Base-by-base conservation (phyloP, 2,113 vertebrate genomes). In the Oceanites oceanicus region DNA sequence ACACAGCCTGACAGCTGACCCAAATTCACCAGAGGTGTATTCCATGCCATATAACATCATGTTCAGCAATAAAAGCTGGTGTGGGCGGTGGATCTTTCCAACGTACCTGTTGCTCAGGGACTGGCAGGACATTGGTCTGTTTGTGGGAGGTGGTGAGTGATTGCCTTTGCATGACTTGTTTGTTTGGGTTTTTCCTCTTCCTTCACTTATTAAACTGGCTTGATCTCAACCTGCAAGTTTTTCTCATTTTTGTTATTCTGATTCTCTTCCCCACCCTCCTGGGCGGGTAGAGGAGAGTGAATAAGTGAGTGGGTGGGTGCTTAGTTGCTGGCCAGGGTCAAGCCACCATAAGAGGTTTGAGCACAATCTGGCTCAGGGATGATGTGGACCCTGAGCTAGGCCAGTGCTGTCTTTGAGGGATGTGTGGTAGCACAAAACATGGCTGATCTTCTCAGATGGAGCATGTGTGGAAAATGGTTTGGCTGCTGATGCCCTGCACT, bases 231-330 rank as follows among this genome's bases (percentile, higher is more conserved):
- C 1, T 14, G 45, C 2, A 38, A 13, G n/a, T 55, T 45, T 92
- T 32, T 29, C 7, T n/a, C 3, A 25, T 27, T 78, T 82, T 92
- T 63, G 1, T 3, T 53, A 1, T 49, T 63, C n/a, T 50, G 11
- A 45, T 71, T 58, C 30, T 78, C 34, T 49, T 7, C 8, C 13
- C 4, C 2, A 4, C 1, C 11, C 21, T 55, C 11, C 18, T 45
- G 29, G 26, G 8, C 4, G 8, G 3, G 4, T n/a, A 79, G 4
- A 6, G 4, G 25, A 81, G 11, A 45, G 6, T 16, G 38, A 71
- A 71, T 15, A 4, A 92, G 9, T 0, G 2, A 8, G 13, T 44
- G 19, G 7, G 3, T 45, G 19, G 5, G 17, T 53, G 17, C 5
- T 65, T 32, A 42, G 22, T 7, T 80, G 32, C 13, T 82, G 56